Evolutionary conservation across 2,113 vertebrate species (phyloP).

Genomic region (Papio anubis): DNA sequence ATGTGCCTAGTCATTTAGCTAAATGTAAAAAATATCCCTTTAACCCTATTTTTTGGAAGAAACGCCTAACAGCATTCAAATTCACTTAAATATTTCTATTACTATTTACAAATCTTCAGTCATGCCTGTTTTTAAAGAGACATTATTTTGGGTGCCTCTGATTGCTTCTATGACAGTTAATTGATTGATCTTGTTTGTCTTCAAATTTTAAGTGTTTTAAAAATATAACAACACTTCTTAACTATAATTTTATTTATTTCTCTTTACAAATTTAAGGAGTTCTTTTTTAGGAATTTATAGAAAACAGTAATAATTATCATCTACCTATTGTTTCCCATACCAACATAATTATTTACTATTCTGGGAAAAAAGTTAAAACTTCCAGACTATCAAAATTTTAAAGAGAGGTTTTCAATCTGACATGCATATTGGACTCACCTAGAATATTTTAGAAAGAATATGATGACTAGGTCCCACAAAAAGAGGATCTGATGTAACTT

Average conservation of each 20-base stretch:
- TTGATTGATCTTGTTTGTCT: neutral
- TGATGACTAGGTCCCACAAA: no score
- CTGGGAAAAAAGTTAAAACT: neutral
- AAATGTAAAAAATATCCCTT: neutral
- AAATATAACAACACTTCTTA: neutral
- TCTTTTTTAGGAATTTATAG: neutral
- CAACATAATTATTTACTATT: neutral
- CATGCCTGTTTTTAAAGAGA: neutral
- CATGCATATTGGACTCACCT: neutral
- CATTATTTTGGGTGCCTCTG: neutral
- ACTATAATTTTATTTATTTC: neutral
- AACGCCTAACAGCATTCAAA: neutral
- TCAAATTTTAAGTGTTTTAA: neutral
- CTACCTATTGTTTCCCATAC: neutral
- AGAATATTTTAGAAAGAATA: neutral
- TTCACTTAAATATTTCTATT: neutral
- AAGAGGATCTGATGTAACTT: neutral
- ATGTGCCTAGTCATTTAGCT: neutral
- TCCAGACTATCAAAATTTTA: neutral
- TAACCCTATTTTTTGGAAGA: neutral
- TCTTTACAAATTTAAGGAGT: neutral
- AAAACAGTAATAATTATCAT: neutral
- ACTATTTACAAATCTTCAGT: neutral
- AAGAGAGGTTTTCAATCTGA: neutral
- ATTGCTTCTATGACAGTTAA: neutral